A percentile compares a stretch with the other conserved stretches of the same genome.
Conservation (phyloP, 2,797 vertebrate species). For the Sebastes hubbsi region DNA sequence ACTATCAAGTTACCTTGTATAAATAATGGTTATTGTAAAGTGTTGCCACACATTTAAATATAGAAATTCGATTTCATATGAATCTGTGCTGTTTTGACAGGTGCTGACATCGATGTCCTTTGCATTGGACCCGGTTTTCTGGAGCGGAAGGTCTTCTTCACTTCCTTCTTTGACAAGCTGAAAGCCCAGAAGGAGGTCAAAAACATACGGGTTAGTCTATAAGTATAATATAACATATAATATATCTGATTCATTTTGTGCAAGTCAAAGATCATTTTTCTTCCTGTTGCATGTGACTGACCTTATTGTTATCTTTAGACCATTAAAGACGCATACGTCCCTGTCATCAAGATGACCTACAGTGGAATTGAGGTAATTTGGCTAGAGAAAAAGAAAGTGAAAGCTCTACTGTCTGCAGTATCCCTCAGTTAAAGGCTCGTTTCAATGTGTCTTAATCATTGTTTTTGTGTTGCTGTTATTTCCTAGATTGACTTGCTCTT, state of each 20-base stretch:
- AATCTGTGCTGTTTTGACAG: slow-evolving; percentile 63
- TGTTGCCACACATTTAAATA: not conserved
- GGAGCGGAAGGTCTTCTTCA: slow-evolving; percentile 90
- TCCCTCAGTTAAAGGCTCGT: not conserved
- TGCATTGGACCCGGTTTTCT: slow-evolving; percentile 91
- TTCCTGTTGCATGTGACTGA: not conserved
- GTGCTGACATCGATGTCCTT: slow-evolving; percentile 92
- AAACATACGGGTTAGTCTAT: slow-evolving; percentile 84
- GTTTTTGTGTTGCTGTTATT: not conserved
- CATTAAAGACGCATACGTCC: slow-evolving; percentile 91
- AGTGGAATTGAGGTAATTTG: slow-evolving; percentile 89
- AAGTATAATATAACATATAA: not conserved
- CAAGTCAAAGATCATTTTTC: not conserved
- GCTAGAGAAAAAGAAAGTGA: not conserved
- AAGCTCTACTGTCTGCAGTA: not conserved
- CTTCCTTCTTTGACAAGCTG: slow-evolving; percentile 91
- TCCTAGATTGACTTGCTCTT: slow-evolving; percentile 91
- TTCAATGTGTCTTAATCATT: not conserved
- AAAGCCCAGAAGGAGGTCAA: slow-evolving; percentile 92
- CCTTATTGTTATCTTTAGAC: slow-evolving; percentile 71
- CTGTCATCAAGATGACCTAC: slow-evolving; percentile 91
- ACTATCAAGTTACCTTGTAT: no score
- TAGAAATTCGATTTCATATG: not conserved
- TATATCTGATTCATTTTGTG: not conserved
- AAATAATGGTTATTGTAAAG: no score